Evolutionary conservation across 2,113 vertebrate species (phyloP).

Genomic region (Ictalurus furcatus): DNA sequence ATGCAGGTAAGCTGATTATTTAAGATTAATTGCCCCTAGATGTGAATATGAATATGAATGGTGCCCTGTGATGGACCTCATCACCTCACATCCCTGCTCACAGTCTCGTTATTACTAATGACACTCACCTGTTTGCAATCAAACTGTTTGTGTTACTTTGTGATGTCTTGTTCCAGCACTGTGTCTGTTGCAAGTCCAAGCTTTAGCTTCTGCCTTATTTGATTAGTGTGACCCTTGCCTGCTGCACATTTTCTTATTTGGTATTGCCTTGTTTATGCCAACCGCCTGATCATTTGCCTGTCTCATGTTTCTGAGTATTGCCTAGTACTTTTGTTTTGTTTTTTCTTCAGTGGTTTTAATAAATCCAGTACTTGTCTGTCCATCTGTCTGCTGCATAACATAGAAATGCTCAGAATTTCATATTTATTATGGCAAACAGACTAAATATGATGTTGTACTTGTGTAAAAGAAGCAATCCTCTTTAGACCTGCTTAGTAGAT

Average conservation of each 20-base stretch:
- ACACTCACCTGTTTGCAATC: conserved; percentile 6
- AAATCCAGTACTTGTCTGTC: neutral
- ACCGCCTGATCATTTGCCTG: neutral
- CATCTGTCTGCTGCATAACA: neutral
- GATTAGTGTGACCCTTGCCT: neutral
- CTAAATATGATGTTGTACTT: neutral
- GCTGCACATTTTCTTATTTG: neutral
- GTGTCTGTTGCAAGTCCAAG: neutral
- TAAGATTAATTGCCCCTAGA: neutral
- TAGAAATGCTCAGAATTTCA: neutral
- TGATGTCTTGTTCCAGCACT: neutral
- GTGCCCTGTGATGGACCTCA: neutral
- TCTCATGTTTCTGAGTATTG: neutral
- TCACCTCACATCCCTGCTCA: neutral
- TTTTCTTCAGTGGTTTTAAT: neutral
- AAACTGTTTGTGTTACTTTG: too few relatives aligned
- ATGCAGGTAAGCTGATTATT: neutral
- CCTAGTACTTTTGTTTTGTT: neutral
- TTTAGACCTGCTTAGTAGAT: neutral
- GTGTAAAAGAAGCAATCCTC: neutral
- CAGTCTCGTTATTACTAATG: neutral
- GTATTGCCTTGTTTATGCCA: neutral
- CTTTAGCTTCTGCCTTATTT: neutral
- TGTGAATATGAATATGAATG: too few relatives aligned
- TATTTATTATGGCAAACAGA: neutral